Conservation (phyloP, 2,797 vertebrate genomes). For the Platyrinchus mystaceus region DNA sequence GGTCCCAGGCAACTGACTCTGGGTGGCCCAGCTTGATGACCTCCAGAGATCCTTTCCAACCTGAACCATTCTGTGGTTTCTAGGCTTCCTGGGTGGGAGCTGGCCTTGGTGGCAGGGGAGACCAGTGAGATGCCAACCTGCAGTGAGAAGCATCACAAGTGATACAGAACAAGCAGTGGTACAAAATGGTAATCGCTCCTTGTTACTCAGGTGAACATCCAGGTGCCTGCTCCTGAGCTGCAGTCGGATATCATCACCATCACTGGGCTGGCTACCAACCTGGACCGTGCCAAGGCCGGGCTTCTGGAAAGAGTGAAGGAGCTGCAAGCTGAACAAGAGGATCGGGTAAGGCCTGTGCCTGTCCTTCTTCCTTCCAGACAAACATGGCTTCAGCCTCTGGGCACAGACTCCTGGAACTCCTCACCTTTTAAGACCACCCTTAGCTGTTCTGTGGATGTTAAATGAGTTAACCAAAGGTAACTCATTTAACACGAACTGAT, state of each 20-base stretch:
- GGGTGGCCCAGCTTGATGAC: background rate
- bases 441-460: background rate
- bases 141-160: background rate
- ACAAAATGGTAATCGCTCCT: accelerated
- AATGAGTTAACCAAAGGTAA: background rate
- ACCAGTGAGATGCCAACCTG: accelerated
- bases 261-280: slow-evolving; percentile 88
- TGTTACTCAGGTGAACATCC: slow-evolving; percentile 90
- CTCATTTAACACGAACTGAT: background rate
- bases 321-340: slow-evolving; percentile 94
- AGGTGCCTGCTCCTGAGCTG: slow-evolving; percentile 95
- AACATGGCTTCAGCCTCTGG: background rate
- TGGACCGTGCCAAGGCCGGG: slow-evolving; percentile 92
- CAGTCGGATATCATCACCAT: slow-evolving; percentile 92
- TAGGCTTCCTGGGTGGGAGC: background rate
- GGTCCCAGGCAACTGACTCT: background rate
- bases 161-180: background rate
- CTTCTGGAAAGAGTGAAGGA: slow-evolving; percentile 94
- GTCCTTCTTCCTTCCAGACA: background rate
- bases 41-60: background rate
- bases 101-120: background rate
- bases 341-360: slow-evolving; percentile 81
- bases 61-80: background rate
- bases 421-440: background rate
- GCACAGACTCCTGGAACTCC: accelerated